A percentile compares a stretch with the other conserved stretches of the same genome.
Evolutionary conservation across 2,113 vertebrate species (phyloP).

Genomic region (Thunnus maccoyii): DNA sequence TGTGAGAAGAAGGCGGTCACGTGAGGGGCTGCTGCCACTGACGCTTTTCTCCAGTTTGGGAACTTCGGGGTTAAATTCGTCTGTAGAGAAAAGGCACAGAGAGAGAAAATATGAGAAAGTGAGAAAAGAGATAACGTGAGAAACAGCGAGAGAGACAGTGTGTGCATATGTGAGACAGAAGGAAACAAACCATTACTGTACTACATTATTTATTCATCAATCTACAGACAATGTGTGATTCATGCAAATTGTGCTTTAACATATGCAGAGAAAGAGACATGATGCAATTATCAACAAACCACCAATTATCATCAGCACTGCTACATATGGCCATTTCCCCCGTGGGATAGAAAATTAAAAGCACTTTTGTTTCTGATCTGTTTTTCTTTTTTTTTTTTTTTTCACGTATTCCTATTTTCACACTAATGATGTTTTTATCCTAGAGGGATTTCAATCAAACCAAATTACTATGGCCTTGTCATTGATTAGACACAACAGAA

Average conservation of each 20-base stretch:
- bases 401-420: constrained; percentile 49
- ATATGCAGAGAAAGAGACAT: constrained; percentile 60
- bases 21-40: constrained; percentile 94
- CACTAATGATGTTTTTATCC: constrained; percentile 77
- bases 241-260: constrained; percentile 64
- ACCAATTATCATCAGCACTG: constrained; percentile 69
- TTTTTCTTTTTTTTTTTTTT: constrained; percentile 3
- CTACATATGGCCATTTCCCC: constrained; percentile 67
- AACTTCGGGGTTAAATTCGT: constrained; percentile 93
- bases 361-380: constrained; percentile 58
- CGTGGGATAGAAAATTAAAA: constrained; percentile 59
- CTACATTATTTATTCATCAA: constrained; percentile 72
- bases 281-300: constrained; percentile 75
- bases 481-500: constrained; percentile 79
- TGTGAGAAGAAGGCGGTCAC: constrained; percentile 93
- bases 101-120: constrained; percentile 21
- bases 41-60: constrained; percentile 98
- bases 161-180: constrained; percentile 30
- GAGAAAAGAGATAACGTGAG: constrained; percentile 18
- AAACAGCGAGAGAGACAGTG: constrained; percentile 5
- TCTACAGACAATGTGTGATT: constrained; percentile 48
- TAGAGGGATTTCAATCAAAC: constrained; percentile 79
- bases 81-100: constrained; percentile 74
- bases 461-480: constrained; percentile 68
- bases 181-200: constrained; percentile 60